Evolutionary conservation across 2,113 vertebrate species (phyloP).

Genomic region (Trogon surrucura): DNA sequence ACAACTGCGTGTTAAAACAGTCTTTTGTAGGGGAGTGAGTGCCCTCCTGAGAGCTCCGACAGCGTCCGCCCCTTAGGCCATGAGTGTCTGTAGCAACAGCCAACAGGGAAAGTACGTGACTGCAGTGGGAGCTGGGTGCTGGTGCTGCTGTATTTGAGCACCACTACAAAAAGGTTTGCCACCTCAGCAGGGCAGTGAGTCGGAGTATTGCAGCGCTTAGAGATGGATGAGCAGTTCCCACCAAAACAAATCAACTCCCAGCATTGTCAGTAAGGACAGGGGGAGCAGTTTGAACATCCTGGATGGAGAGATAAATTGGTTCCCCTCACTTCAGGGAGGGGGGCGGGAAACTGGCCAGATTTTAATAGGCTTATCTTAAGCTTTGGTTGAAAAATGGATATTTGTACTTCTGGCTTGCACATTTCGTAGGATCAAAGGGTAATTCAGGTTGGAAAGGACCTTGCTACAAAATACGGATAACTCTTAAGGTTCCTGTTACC

Average conservation of each 20-base stretch:
- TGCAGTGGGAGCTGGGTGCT: background rate
- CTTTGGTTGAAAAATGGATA: fast-evolving
- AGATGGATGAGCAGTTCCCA: constrained; percentile 14
- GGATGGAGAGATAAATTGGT: background rate
- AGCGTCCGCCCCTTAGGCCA: background rate
- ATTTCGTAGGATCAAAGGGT: background rate
- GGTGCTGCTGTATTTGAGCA: background rate
- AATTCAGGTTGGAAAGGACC: background rate
- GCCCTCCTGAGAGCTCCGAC: background rate
- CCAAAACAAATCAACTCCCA: background rate
- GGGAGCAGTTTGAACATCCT: background rate
- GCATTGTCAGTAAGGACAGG: background rate
- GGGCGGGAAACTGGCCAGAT: background rate
- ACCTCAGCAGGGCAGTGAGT: constrained; percentile 8
- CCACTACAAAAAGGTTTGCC: background rate
- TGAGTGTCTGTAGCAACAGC: background rate
- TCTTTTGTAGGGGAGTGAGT: background rate
- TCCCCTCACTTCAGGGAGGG: background rate
- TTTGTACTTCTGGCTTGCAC: background rate
- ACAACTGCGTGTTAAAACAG: background rate
- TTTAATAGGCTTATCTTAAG: background rate
- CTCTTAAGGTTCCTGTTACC: background rate
- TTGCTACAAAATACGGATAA: fast-evolving
- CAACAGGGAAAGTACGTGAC: background rate
- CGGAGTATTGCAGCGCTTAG: background rate